Evolutionary conservation across 2,113 vertebrate genomes (phyloP).

Genomic region (Stigmatopora nigra): DNA sequence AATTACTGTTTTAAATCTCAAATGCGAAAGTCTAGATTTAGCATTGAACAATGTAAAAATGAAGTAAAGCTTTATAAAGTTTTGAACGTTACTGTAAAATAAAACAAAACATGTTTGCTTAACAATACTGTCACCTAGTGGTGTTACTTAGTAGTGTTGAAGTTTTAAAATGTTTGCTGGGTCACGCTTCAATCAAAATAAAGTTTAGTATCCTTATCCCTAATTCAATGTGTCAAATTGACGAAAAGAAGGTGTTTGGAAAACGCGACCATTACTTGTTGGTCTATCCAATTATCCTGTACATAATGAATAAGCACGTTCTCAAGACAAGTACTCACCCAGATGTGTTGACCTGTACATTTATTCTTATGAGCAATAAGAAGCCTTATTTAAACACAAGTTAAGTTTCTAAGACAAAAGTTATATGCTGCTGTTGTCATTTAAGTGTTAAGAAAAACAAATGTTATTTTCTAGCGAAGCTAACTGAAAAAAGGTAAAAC

Average conservation of each 20-base stretch:
- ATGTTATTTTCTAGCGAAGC: slow-evolving; percentile 45
- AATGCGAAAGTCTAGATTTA: too few relatives aligned
- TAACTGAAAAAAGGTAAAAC: slow-evolving; percentile 32
- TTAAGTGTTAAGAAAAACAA: slow-evolving; percentile 46
- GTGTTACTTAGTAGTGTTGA: neutral
- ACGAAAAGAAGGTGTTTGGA: neutral
- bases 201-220: neutral
- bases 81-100: neutral
- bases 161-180: too few relatives aligned
- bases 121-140: neutral
- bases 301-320: too few relatives aligned
- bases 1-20: too few relatives aligned
- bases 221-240: neutral
- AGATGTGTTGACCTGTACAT: slow-evolving; percentile 41
- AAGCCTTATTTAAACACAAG: slow-evolving; percentile 57
- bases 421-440: slow-evolving; percentile 42
- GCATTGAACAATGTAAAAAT: neutral
- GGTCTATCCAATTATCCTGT: neutral
- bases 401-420: slow-evolving; percentile 54
- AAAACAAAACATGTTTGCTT: neutral
- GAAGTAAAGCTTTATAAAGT: neutral
- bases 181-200: neutral
- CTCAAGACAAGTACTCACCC: neutral
- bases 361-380: slow-evolving; percentile 54
- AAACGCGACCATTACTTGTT: neutral